A percentile compares a stretch with the other conserved stretches of the same genome.
These are phyloP conservation scores for Caenorhabditis afra DNA, from an alignment of 2,888 invertebrate species.

Conservation along the genomic window DNA sequence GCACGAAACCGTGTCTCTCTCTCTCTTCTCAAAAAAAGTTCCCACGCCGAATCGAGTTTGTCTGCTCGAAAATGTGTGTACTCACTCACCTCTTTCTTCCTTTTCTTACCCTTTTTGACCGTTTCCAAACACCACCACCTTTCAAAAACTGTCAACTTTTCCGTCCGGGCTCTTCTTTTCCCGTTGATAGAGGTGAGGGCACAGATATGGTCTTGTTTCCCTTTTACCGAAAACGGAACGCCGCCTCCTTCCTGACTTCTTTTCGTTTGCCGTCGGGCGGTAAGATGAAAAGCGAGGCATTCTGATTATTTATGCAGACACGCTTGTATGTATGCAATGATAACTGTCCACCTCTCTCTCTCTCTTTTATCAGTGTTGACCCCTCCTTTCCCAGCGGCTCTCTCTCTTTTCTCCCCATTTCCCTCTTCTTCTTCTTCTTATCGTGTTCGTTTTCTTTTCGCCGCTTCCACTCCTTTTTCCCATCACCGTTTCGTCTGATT, in stretches of 20 bases:
- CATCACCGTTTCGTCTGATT: constrained; percentile 10
- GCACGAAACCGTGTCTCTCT: constrained; percentile 2
- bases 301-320: constrained; percentile 53
- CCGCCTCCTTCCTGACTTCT: too few relatives aligned
- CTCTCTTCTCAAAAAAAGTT: constrained; percentile 10
- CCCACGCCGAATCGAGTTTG: constrained; percentile 26
- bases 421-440: constrained; percentile 13
- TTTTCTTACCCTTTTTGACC: constrained; percentile 5
- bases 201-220: too few relatives aligned
- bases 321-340: constrained; percentile 36
- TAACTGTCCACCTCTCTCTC: constrained; percentile 35
- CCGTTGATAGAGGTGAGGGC: too few relatives aligned
- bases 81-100: not conserved
- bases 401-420: constrained; percentile 22
- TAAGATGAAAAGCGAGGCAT: constrained; percentile 25
- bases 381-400: not conserved
- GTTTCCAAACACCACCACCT: constrained; percentile 9
- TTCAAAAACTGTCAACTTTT: too few relatives aligned
- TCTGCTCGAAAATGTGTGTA: not conserved
- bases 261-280: constrained; percentile 20
- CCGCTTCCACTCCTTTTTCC: constrained; percentile 24
- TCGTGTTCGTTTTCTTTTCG: constrained; percentile 14
- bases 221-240: not conserved
- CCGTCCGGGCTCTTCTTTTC: too few relatives aligned
- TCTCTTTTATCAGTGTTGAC: constrained; percentile 37